phyloP scores from a whole-genome alignment of 2,888 invertebrate genomes.

The Dione vanillae region DNA sequence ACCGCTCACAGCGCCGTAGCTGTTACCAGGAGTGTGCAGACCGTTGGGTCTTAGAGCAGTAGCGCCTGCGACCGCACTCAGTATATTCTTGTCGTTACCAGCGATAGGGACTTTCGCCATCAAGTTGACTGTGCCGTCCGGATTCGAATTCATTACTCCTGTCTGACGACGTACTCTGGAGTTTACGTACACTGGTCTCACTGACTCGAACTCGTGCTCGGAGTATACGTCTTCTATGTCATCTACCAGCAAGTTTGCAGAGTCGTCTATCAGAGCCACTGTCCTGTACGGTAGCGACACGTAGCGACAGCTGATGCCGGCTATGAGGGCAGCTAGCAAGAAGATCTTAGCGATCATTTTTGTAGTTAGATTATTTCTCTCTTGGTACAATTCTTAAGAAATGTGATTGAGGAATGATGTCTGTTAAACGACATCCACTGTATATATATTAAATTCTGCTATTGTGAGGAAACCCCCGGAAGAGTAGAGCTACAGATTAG shows the following conservation, averaged over 20 bases:
- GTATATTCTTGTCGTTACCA: slow-evolving; percentile 46
- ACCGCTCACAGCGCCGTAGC: slow-evolving; percentile 50
- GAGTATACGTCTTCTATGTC: slow-evolving; percentile 35
- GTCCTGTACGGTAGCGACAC: slow-evolving; percentile 25
- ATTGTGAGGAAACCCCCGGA: slow-evolving; percentile 36
- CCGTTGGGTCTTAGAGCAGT: slow-evolving; percentile 45
- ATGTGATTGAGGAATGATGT: slow-evolving; percentile 32
- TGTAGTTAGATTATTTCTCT: neutral
- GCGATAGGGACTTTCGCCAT: slow-evolving; percentile 48
- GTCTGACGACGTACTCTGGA: slow-evolving; percentile 48
- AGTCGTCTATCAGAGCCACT: slow-evolving; percentile 24
- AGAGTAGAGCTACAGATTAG: neutral
- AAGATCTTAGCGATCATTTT: slow-evolving; percentile 37
- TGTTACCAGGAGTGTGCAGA: slow-evolving; percentile 3
- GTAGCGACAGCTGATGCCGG: slow-evolving; percentile 34
- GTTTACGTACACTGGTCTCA: slow-evolving; percentile 37
- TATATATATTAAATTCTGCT: slow-evolving; percentile 33
- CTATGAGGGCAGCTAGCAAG: slow-evolving; percentile 27
- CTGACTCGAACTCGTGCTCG: slow-evolving; percentile 39
- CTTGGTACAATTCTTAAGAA: slow-evolving; percentile 2
- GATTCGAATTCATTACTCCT: slow-evolving; percentile 47
- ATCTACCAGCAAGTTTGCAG: slow-evolving; percentile 17
- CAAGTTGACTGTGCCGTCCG: slow-evolving; percentile 49
- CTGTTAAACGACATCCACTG: slow-evolving; percentile 1
- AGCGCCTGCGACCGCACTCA: slow-evolving; percentile 49